These are phyloP conservation scores for Homalodisca vitripennis DNA, from an alignment of 1,140 invertebrate species.

Conservation along the genomic window DNA sequence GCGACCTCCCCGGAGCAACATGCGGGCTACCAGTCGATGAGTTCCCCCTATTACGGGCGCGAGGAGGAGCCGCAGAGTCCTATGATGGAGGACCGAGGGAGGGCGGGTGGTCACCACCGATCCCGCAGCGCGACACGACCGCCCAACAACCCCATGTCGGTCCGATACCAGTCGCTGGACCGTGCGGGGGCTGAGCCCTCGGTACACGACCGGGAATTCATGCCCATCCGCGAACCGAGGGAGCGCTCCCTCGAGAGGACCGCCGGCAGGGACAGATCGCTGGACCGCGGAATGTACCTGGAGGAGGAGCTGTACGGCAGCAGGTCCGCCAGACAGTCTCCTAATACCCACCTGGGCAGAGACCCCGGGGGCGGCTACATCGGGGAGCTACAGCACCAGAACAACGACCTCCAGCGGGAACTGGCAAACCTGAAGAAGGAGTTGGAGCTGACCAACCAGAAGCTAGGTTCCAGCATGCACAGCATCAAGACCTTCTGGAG, in stretches of 20 bases:
- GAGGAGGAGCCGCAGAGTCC: constrained; percentile 72
- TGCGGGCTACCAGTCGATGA: constrained; percentile 49
- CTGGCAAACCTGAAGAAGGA: constrained; percentile 95
- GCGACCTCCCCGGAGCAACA: constrained; percentile 59
- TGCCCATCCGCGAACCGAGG: constrained; percentile 72
- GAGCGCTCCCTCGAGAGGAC: constrained; percentile 60
- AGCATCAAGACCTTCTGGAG: constrained; percentile 99
- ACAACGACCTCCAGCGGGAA: constrained; percentile 93
- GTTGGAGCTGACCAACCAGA: constrained; percentile 95
- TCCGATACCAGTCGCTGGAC: constrained; percentile 75
- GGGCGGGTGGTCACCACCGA: constrained; percentile 54
- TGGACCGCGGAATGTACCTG: constrained; percentile 64
- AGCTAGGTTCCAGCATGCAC: constrained; percentile 98
- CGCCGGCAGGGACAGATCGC: constrained; percentile 58
- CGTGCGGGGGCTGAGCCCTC: constrained; percentile 58
- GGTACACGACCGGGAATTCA: constrained; percentile 71
- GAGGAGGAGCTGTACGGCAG: constrained; percentile 73
- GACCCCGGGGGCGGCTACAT: constrained; percentile 62
- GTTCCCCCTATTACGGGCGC: constrained; percentile 64
- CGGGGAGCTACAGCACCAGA: constrained; percentile 92
- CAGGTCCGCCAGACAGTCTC: constrained; percentile 73
- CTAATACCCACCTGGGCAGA: constrained; percentile 54
- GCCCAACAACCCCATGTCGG: constrained; percentile 54
- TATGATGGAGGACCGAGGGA: constrained; percentile 55
- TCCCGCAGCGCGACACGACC: constrained; percentile 61